Evolutionary conservation across 2,113 vertebrate genomes (phyloP).

Genomic region (Tragelaphus strepsiceros): DNA sequence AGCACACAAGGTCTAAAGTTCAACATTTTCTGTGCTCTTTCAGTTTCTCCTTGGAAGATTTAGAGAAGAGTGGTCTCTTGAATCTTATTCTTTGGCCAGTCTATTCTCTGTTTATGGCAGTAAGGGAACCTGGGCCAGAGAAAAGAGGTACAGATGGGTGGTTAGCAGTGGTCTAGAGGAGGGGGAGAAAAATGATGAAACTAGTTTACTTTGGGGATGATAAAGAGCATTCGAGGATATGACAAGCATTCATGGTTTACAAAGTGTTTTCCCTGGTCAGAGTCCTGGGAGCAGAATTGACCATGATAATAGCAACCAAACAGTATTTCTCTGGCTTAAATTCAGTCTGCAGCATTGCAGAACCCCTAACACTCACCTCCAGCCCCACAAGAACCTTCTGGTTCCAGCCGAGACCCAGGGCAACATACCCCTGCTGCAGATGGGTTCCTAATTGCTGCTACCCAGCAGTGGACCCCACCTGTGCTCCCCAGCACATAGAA

Average conservation of each 20-base stretch:
- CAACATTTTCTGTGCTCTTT: background rate
- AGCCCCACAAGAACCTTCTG: background rate
- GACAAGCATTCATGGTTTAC: background rate
- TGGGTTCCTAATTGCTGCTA: background rate
- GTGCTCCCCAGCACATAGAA: too few species aligned
- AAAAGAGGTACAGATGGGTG: background rate
- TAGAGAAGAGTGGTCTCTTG: background rate
- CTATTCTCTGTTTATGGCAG: background rate
- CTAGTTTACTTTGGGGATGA: background rate
- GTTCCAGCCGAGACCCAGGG: background rate
- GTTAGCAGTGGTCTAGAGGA: background rate
- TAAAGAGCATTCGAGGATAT: background rate
- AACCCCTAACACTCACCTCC: background rate
- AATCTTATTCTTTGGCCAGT: background rate
- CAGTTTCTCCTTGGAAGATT: background rate
- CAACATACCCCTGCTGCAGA: background rate
- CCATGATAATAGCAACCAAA: background rate
- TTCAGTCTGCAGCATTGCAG: background rate
- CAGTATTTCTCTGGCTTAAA: background rate
- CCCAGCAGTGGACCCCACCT: background rate
- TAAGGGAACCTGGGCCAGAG: background rate
- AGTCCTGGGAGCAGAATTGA: background rate
- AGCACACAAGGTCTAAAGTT: background rate
- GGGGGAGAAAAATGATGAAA: background rate
- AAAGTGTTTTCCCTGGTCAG: background rate